phyloP scores from a whole-genome alignment of 2,113 vertebrate species.

The Sula dactylatra region DNA sequence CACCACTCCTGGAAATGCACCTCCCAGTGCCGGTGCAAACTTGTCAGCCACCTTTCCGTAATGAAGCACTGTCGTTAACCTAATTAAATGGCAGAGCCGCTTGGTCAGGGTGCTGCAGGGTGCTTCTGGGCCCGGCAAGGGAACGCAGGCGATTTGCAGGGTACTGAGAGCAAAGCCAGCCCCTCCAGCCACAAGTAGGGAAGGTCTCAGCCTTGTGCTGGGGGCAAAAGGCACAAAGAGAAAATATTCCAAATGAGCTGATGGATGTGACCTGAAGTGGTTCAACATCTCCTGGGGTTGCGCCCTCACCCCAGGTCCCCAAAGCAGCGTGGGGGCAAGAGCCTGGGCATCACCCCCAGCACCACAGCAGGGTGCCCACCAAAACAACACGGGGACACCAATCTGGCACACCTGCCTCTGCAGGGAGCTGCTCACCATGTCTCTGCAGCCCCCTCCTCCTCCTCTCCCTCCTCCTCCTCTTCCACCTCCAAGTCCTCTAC shows the following conservation, averaged over 20 bases:
- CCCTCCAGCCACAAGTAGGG: not conserved
- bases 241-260: not conserved
- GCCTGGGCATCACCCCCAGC: not conserved
- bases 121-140: not conserved
- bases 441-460: not conserved
- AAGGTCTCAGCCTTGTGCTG: not conserved
- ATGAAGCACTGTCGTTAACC: not conserved
- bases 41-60: not conserved
- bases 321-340: fast-evolving
- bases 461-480: not conserved
- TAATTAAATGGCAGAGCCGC: not conserved
- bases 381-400: too few relatives aligned
- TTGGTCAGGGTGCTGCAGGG: fast-evolving
- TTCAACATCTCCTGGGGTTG: not conserved
- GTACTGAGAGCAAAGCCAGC: not conserved
- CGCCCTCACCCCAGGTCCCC: not conserved
- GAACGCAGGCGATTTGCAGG: not conserved
- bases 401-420: not conserved
- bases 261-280: too few relatives aligned
- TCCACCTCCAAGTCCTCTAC: not conserved
- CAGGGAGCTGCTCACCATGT: not conserved
- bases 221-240: not conserved
- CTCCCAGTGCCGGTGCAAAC: not conserved
- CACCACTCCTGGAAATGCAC: not conserved
- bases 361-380: not conserved